A percentile compares a stretch with the other conserved stretches of the same genome.
phyloP scores from a whole-genome alignment of 92 coral and sea anemone species.

The Porites cylindrica region DNA sequence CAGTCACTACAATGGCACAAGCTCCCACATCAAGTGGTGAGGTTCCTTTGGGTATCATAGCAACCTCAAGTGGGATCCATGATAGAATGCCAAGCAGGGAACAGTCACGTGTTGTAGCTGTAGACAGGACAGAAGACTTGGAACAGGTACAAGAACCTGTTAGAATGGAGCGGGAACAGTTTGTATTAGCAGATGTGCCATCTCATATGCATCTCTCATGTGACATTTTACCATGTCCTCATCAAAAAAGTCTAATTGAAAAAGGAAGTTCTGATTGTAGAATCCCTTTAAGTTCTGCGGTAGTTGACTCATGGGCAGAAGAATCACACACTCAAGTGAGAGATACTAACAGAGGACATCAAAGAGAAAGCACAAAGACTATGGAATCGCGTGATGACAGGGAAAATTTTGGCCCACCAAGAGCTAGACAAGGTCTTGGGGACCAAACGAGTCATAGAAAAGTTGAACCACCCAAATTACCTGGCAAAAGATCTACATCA shows the following conservation, averaged over 20 bases:
- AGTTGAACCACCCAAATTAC: background rate
- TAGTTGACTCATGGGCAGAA: conserved; percentile 3
- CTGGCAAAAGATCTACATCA: background rate
- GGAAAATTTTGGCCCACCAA: background rate
- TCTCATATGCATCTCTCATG: conserved; percentile 96
- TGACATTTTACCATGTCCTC: conserved; percentile 94
- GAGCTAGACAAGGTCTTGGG: conserved; percentile 4
- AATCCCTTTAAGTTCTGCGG: conserved; percentile 40
- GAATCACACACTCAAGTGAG: background rate
- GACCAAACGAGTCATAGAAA: conserved; percentile 17
- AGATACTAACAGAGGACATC: conserved; percentile 3
- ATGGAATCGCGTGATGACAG: background rate
- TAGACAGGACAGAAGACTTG: background rate
- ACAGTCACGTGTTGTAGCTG: background rate
- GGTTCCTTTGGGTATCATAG: background rate
- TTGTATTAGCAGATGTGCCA: conserved; percentile 56
- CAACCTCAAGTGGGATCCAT: background rate
- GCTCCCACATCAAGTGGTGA: background rate
- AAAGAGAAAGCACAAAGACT: background rate
- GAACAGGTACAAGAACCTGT: background rate
- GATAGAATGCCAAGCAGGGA: background rate
- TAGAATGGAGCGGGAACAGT: background rate
- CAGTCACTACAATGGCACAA: background rate
- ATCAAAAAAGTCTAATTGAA: conserved; percentile 56
- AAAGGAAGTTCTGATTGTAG: conserved; percentile 1